Conservation (phyloP, 2,797 vertebrate species). For the Gymnoscopelus microlampas region DNA sequence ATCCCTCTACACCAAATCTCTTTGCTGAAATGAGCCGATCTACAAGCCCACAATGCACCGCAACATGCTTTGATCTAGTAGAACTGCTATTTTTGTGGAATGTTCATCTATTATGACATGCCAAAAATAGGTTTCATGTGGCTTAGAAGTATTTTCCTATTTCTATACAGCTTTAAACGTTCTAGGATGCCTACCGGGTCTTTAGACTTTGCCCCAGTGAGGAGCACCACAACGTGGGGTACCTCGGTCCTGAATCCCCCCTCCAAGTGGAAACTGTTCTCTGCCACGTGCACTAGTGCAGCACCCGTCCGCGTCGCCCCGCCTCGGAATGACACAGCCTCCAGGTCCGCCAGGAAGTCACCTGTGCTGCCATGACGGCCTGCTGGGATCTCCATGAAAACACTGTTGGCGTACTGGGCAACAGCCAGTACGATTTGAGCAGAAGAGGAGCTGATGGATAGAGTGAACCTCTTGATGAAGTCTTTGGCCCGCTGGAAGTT, state of each 20-base stretch:
- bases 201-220: conserved; percentile 33
- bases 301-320: conserved; percentile 32
- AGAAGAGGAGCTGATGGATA: not conserved
- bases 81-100: too few relatives aligned
- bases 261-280: conserved; percentile 17
- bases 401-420: conserved; percentile 33
- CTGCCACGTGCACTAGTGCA: conserved; percentile 28
- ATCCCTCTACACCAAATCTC: too few relatives aligned
- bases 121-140: too few relatives aligned
- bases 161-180: too few relatives aligned
- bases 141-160: too few relatives aligned
- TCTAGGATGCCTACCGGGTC: conserved; percentile 10
- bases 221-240: conserved; percentile 35
- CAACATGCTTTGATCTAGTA: too few relatives aligned
- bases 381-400: conserved; percentile 28
- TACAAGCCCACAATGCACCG: too few relatives aligned
- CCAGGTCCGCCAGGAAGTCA: conserved; percentile 22
- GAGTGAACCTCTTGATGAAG: conserved; percentile 33
- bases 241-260: conserved; percentile 18
- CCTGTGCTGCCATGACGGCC: conserved; percentile 12
- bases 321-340: conserved; percentile 30
- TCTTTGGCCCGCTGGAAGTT: conserved; percentile 38
- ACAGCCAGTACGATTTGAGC: conserved; percentile 21
- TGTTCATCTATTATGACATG: too few relatives aligned
- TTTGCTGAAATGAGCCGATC: too few relatives aligned